These are phyloP conservation scores for Cacatua alba DNA, from an alignment of 2,113 vertebrate species.

Conservation along the genomic window DNA sequence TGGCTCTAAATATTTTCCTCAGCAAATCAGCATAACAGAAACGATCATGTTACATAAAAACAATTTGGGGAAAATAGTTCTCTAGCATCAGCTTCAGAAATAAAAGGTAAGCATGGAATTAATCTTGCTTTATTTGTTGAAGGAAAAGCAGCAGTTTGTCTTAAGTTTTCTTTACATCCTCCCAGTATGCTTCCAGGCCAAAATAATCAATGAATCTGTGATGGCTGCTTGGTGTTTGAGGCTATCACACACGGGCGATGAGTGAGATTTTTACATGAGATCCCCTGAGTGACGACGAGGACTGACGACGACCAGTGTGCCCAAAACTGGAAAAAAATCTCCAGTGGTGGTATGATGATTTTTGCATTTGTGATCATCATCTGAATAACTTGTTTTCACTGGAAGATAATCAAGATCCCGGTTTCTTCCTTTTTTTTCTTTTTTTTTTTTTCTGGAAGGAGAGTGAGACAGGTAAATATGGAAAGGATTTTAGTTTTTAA, in stretches of 20 bases:
- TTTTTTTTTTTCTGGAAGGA: not conserved
- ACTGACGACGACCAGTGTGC: not conserved
- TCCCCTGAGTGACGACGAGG: not conserved
- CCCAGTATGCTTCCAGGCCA: not conserved
- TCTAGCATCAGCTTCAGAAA: not conserved
- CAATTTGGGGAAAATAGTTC: not conserved
- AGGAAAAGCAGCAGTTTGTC: not conserved
- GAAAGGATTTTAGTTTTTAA: not conserved
- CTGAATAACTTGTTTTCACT: not conserved
- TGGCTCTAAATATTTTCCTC: not conserved
- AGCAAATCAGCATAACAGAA: not conserved
- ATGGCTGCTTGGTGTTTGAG: not conserved
- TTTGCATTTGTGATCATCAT: not conserved
- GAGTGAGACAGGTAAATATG: not conserved
- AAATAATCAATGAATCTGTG: not conserved
- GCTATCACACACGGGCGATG: rapidly evolving
- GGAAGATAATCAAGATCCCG: not conserved
- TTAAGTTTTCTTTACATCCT: not conserved
- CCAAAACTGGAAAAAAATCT: not conserved
- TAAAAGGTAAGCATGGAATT: not conserved
- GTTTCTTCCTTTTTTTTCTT: rapidly evolving
- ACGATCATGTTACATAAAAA: not conserved
- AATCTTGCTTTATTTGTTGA: not conserved
- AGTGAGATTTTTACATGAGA: not conserved
- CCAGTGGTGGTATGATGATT: not conserved